Evolutionary conservation across 1,140 invertebrate genomes (phyloP).

Genomic region (Chelonus insularis): DNA sequence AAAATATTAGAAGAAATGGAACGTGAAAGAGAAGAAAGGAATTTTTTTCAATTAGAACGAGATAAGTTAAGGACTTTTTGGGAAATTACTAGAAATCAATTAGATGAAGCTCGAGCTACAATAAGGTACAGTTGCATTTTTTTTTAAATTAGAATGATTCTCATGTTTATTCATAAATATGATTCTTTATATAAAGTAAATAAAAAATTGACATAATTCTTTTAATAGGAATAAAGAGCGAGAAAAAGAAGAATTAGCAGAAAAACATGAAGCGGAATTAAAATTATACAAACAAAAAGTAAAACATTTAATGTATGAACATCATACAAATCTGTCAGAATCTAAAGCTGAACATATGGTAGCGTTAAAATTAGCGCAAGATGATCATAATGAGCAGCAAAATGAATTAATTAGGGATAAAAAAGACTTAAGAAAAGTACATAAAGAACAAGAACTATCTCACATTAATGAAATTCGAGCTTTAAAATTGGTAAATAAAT

Average conservation of each 20-base stretch:
- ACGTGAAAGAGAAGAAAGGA: constrained; percentile 90
- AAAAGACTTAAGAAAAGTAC: constrained; percentile 70
- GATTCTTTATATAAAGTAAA: no score
- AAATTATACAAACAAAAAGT: constrained; percentile 91
- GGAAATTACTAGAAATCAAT: constrained; percentile 85
- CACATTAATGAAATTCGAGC: constrained; percentile 69
- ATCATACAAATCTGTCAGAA: constrained; percentile 80
- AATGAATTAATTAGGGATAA: constrained; percentile 79
- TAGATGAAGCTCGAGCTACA: constrained; percentile 77
- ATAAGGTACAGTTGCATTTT: no score
- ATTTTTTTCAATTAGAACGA: constrained; percentile 93
- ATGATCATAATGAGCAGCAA: constrained; percentile 75
- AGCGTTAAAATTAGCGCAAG: constrained; percentile 73
- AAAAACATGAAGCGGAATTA: constrained; percentile 83
- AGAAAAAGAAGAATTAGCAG: constrained; percentile 83
- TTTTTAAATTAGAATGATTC: no score
- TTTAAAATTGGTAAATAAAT: constrained; percentile 65
- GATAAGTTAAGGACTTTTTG: constrained; percentile 94
- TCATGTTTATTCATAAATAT: no score
- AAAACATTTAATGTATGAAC: constrained; percentile 89
- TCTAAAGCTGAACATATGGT: constrained; percentile 77
- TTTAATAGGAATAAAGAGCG: constrained; percentile 77
- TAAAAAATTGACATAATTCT: no score
- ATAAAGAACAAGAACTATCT: constrained; percentile 72
- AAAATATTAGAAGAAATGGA: constrained; percentile 91